phyloP scores from a whole-genome alignment of 2,888 invertebrate genomes.

The Drosophila putrida region DNA sequence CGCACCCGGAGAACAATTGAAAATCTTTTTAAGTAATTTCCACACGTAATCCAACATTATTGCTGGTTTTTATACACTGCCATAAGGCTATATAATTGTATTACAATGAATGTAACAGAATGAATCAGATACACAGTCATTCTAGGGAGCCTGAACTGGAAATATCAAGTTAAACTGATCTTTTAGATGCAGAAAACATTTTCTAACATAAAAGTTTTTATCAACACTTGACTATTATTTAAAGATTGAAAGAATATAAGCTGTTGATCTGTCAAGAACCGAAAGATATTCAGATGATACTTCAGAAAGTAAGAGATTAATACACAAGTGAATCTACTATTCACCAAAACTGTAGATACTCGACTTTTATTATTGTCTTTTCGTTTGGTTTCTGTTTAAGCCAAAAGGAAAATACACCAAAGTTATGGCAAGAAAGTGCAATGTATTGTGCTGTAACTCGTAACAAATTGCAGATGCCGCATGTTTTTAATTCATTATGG shows the following conservation, averaged over 20 bases:
- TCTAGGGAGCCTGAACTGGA: no score
- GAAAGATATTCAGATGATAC: not conserved
- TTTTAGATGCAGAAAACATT: no score
- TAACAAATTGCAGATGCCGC: conserved; percentile 77
- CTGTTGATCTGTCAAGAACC: not conserved
- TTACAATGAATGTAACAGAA: not conserved
- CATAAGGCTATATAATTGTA: not conserved
- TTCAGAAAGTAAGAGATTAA: not conserved
- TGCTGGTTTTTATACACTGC: conserved; percentile 46
- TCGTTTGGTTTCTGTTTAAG: conserved; percentile 41
- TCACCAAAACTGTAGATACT: not conserved
- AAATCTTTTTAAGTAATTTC: conserved; percentile 83
- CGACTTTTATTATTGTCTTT: not conserved
- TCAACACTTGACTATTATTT: no score
- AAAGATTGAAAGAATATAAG: not conserved
- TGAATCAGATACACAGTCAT: not conserved
- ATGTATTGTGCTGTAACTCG: conserved; percentile 33
- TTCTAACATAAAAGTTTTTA: no score
- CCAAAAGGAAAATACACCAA: conserved; percentile 49
- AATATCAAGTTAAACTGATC: no score
- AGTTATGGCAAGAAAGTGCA: conserved; percentile 40
- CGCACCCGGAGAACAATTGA: conserved; percentile 64
- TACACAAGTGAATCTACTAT: not conserved
- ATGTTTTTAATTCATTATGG: conserved; percentile 76
- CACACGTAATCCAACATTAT: conserved; percentile 83